phyloP scores from a whole-genome alignment of 2,888 invertebrate genomes.

The Noctua comes region DNA sequence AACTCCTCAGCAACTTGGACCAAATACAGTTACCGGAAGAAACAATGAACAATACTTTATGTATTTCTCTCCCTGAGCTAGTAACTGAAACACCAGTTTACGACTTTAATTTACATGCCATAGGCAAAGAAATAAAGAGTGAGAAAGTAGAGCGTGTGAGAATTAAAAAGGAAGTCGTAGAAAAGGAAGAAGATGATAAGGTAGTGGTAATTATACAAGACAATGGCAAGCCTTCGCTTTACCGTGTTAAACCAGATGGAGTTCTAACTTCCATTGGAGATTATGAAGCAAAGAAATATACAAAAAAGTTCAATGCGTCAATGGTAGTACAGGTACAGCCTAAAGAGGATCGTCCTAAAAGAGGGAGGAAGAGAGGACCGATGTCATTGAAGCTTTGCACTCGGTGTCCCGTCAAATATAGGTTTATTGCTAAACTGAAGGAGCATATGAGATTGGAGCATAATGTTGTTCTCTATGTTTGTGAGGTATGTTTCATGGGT shows the following conservation, averaged over 20 bases:
- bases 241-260: constrained; percentile 65
- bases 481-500: constrained; percentile 76
- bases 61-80: constrained; percentile 76
- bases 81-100: constrained; percentile 65
- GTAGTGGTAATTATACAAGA: constrained; percentile 77
- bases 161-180: constrained; percentile 28
- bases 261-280: constrained; percentile 62
- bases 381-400: constrained; percentile 80
- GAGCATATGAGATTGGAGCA: constrained; percentile 83
- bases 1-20: constrained; percentile 73
- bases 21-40: constrained; percentile 70
- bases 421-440: constrained; percentile 82
- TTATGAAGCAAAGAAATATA: constrained; percentile 56
- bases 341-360: constrained; percentile 62
- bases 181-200: constrained; percentile 63
- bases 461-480: constrained; percentile 78
- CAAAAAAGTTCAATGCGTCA: constrained; percentile 33
- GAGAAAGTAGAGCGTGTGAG: background rate
- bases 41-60: constrained; percentile 70
- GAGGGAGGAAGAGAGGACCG: constrained; percentile 77
- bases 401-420: constrained; percentile 81
- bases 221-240: constrained; percentile 68
- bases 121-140: constrained; percentile 56
- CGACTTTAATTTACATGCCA: constrained; percentile 74
- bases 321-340: background rate